These are phyloP conservation scores for Drosophila grimshawi DNA, from an alignment of 1,140 invertebrate species.

Conservation along the genomic window DNA sequence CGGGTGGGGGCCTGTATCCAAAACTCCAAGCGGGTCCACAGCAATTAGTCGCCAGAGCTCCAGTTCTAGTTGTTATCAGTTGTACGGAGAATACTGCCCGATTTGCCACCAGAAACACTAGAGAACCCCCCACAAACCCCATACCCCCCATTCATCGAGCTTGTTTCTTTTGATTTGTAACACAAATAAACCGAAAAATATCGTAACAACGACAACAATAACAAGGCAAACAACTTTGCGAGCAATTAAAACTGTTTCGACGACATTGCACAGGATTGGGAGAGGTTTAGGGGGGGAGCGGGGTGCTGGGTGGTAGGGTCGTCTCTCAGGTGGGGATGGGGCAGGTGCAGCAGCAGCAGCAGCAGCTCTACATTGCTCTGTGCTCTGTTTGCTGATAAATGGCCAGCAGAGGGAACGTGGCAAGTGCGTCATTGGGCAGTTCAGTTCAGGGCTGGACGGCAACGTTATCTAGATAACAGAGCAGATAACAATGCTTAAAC, in stretches of 20 bases:
- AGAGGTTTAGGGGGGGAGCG: neutral
- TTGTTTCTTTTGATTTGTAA: constrained; percentile 72
- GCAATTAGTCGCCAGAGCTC: constrained; percentile 39
- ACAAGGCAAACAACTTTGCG: constrained; percentile 74
- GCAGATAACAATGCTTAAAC: constrained; percentile 57
- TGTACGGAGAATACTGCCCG: constrained; percentile 19
- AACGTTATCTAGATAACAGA: constrained; percentile 70
- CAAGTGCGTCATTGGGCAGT: constrained; percentile 76
- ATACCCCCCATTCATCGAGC: neutral
- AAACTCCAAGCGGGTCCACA: constrained; percentile 25
- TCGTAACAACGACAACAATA: constrained; percentile 49
- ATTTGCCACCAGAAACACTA: neutral
- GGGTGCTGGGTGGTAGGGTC: no score
- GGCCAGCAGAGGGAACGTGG: constrained; percentile 42
- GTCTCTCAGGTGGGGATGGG: neutral
- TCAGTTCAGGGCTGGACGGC: constrained; percentile 52
- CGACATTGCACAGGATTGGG: constrained; percentile 31
- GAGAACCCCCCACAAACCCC: neutral
- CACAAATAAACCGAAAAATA: constrained; percentile 70
- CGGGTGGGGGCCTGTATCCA: neutral
- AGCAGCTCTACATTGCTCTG: neutral
- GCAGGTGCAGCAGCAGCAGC: constrained; percentile 2
- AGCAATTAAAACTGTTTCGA: constrained; percentile 79
- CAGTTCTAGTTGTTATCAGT: constrained; percentile 36
- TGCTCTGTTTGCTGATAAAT: constrained; percentile 34